Evolutionary conservation across 2,888 invertebrate genomes (phyloP).

Genomic region (Coenonympha glycerion): DNA sequence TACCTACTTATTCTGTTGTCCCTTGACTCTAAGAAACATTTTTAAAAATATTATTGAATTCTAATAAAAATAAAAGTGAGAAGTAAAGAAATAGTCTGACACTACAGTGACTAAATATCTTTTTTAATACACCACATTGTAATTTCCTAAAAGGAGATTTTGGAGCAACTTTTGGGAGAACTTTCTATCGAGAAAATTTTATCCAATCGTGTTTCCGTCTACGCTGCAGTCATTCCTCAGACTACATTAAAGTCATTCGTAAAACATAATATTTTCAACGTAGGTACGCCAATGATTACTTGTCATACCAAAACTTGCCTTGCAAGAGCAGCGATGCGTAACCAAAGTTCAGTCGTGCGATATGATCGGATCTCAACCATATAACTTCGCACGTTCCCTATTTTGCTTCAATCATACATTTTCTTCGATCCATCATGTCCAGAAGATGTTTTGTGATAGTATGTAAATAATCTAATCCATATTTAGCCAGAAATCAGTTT

Average conservation of each 20-base stretch:
- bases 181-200: too few relatives aligned
- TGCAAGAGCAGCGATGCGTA: constrained; percentile 22
- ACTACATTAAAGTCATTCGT: constrained; percentile 5
- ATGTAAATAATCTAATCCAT: not conserved
- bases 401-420: constrained; percentile 3
- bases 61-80: too few relatives aligned
- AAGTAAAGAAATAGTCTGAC: too few relatives aligned
- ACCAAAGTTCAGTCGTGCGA: constrained; percentile 29
- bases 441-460: not conserved
- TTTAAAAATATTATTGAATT: too few relatives aligned
- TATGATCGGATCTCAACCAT: constrained; percentile 27
- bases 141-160: too few relatives aligned
- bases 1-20: too few relatives aligned
- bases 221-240: too few relatives aligned
- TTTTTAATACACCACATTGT: too few relatives aligned
- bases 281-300: constrained; percentile 15
- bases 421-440: not conserved
- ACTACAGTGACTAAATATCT: too few relatives aligned
- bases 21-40: too few relatives aligned
- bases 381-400: constrained; percentile 3
- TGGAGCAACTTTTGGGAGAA: too few relatives aligned
- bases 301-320: constrained; percentile 26
- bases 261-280: constrained; percentile 8
- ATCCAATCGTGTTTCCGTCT: too few relatives aligned
- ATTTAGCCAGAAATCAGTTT: not conserved